Evolutionary conservation across 2,113 vertebrate species (phyloP).

Genomic region (Delphinus delphis): DNA sequence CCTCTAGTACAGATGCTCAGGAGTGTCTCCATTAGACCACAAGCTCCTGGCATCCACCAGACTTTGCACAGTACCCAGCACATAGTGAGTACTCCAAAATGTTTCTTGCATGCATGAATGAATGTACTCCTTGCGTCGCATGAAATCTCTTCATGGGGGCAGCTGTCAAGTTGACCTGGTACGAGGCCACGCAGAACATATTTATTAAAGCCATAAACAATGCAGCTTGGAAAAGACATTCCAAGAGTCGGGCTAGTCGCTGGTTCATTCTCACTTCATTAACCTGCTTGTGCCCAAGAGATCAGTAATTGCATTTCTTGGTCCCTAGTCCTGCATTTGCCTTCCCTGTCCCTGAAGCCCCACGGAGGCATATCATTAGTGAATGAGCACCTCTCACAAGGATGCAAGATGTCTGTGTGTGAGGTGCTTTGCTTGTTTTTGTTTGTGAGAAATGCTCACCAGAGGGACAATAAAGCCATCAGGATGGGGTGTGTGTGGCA

Average conservation of each 20-base stretch:
- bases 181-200: not conserved
- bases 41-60: not conserved
- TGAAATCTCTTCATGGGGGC: not conserved
- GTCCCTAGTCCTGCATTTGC: not conserved
- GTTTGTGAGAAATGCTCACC: not conserved
- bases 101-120: not conserved
- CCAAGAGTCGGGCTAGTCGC: not conserved
- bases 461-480: not conserved
- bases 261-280: conserved; percentile 10
- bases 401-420: not conserved
- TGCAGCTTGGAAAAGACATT: conserved; percentile 26
- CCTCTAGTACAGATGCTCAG: not conserved
- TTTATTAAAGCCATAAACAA: conserved; percentile 39
- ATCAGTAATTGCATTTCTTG: conserved; percentile 30
- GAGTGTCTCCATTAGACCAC: not conserved
- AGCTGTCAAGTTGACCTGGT: not conserved
- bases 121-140: not conserved
- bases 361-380: conserved; percentile 27
- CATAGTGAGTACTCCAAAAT: not conserved
- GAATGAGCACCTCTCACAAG: not conserved
- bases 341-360: not conserved
- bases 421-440: not conserved
- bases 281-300: conserved; percentile 25
- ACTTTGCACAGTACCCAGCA: not conserved
- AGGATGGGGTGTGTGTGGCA: not conserved